Evolutionary conservation across 2,888 invertebrate genomes (phyloP), one percentile per base, ranked within the genome.

Genomic region (Cheilosia pagana): DNA sequence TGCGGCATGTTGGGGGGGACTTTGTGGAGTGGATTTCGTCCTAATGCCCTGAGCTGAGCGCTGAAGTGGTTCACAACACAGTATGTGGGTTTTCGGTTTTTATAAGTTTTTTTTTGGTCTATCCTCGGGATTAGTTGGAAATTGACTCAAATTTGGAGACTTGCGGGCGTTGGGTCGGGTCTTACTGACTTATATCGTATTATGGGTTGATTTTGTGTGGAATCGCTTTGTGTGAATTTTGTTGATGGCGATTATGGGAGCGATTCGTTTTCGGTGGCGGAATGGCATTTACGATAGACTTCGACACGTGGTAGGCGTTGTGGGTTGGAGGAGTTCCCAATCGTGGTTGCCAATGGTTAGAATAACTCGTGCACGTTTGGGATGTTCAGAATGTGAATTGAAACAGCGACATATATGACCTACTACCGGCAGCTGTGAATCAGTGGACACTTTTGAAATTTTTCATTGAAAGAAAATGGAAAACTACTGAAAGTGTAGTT

Each of bases 151-250:
- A 23, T 60, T 16, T 28, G 31, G 55, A 19, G 48, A 1, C 19
- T 19, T 21, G 52, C n/a, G 35, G 43, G 21, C 63, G 45, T 25
- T 59, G 21, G 21, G 31, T 19, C 5, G 16, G 25, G 3, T 6
- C 28, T 23, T 8, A 71, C 35, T 60, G 53, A 65, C 65, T 71
- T 71, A 21, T 23, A 43, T 52, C 48, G 19, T 52, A 25, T 43
- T 65, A n/a, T 25, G 48, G 55, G 43, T 62, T 50, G 55, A 78
- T 72, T 60, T 53, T 60, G 68, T 76, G 68, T 53, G 60, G 68
- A 68, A 60, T 53, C 35, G 68, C 31, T 72, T 78, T 68, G 57
- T 68, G 67, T 23, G 48, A 39, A 39, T 48, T 78, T 78, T 62
- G 55, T 72, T 67, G 53, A 25, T n/a, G 41, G 48, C 45, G 59